Evolutionary conservation across 2,113 vertebrate species (phyloP).

Genomic region (Microcebus ravelobensis): DNA sequence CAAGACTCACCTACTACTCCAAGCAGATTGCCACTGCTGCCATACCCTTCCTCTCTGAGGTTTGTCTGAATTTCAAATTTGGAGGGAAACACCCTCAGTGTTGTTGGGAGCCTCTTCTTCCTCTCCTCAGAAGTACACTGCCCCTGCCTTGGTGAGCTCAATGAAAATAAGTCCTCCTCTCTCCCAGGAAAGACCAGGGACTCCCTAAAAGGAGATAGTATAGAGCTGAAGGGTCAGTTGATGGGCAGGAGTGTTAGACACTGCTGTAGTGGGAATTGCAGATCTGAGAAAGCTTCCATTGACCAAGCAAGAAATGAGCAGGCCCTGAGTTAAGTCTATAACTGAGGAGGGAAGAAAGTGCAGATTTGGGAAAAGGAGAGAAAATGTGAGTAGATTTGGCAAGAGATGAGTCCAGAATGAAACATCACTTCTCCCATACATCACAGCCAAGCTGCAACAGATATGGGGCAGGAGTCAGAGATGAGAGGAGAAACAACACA

Average conservation of each 20-base stretch:
- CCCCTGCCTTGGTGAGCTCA: neutral
- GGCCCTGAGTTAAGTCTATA: neutral
- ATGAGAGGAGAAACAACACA: neutral
- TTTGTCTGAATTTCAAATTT: neutral
- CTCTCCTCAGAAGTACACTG: neutral
- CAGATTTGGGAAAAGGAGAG: neutral
- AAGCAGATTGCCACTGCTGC: neutral
- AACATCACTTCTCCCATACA: neutral
- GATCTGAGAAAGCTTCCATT: neutral
- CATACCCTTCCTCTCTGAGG: neutral
- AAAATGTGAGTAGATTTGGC: neutral
- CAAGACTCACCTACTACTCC: neutral
- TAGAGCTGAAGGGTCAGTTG: neutral
- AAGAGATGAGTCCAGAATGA: neutral
- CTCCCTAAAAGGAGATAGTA: neutral
- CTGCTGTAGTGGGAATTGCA: neutral
- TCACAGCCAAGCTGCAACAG: neutral
- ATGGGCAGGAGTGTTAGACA: rapidly evolving
- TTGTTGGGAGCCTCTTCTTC: neutral
- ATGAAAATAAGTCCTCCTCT: neutral
- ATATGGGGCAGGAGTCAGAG: slow-evolving; percentile 1
- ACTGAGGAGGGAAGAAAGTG: neutral
- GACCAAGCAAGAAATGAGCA: neutral
- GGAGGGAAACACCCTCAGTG: neutral
- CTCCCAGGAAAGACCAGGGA: neutral